Evolutionary conservation across 2,797 vertebrate genomes (phyloP).

Genomic region (Protosalanx chinensis): DNA sequence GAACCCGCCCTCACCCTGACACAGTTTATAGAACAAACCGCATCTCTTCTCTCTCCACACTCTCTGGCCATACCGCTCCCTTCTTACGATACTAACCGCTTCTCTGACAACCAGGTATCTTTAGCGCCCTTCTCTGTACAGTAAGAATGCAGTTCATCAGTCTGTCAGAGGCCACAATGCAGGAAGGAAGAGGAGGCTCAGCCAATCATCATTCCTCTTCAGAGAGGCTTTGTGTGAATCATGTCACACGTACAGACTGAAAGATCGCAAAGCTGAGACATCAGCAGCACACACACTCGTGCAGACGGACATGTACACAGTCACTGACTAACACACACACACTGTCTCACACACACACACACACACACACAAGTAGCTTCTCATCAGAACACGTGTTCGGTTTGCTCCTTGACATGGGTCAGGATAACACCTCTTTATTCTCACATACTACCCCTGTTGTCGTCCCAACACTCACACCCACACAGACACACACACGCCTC

Average conservation of each 20-base stretch:
- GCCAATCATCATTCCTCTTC: neutral
- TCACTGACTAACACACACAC: neutral
- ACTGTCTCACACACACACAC: constrained; percentile 23
- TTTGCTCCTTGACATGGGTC: constrained; percentile 59
- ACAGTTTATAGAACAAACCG: neutral
- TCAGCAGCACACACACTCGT: constrained; percentile 3
- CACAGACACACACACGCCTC: constrained; percentile 1
- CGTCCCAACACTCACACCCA: neutral
- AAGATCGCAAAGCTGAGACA: constrained; percentile 21
- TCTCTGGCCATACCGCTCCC: neutral
- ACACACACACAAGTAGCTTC: constrained; percentile 43
- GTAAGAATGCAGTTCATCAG: neutral
- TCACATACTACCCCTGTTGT: constrained; percentile 28
- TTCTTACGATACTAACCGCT: neutral
- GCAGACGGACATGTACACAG: neutral
- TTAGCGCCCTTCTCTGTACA: neutral
- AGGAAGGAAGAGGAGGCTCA: neutral
- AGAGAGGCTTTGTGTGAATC: constrained; percentile 17
- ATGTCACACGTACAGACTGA: constrained; percentile 22
- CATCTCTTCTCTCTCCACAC: constrained; percentile 33
- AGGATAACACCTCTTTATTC: constrained; percentile 66
- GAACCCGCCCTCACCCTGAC: constrained; percentile 20
- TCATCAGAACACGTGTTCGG: constrained; percentile 43
- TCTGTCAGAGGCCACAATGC: neutral
- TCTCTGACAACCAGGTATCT: neutral